A percentile compares a stretch with the other conserved stretches of the same genome.
Evolutionary conservation across 1,140 invertebrate genomes (phyloP).

Genomic region (Cotesia glomerata): DNA sequence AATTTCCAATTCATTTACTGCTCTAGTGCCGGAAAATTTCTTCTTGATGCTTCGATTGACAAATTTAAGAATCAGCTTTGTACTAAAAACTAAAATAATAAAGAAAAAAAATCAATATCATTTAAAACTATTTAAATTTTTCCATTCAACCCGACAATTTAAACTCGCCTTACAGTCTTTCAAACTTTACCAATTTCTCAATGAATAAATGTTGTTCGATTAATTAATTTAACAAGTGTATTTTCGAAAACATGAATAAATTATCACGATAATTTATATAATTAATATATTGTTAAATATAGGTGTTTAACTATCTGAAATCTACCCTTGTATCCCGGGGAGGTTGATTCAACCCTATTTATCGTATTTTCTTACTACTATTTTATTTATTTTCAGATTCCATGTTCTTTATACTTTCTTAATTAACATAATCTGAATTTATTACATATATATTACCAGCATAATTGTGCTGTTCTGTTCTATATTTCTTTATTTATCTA

Average conservation of each 20-base stretch:
- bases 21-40: too few relatives aligned
- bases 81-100: too few relatives aligned
- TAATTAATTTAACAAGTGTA: neutral
- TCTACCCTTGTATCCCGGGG: constrained; percentile 62
- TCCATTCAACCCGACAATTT: too few relatives aligned
- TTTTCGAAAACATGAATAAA: too few relatives aligned
- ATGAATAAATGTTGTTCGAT: constrained; percentile 30
- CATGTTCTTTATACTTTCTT: constrained; percentile 23
- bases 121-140: too few relatives aligned
- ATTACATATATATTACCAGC: constrained; percentile 8
- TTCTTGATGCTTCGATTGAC: too few relatives aligned
- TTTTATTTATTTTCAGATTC: constrained; percentile 33
- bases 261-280: constrained; percentile 40
- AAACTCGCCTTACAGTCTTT: too few relatives aligned
- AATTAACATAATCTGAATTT: neutral
- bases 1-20: too few relatives aligned
- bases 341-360: constrained; percentile 38
- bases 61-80: too few relatives aligned
- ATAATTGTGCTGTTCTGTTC: too few relatives aligned
- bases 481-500: neutral
- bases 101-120: too few relatives aligned
- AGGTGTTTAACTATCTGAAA: constrained; percentile 57
- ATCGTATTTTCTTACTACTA: constrained; percentile 30
- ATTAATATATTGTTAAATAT: constrained; percentile 45
- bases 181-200: neutral